phyloP scores from a whole-genome alignment of 1,140 invertebrate species.

The Arion vulgaris region DNA sequence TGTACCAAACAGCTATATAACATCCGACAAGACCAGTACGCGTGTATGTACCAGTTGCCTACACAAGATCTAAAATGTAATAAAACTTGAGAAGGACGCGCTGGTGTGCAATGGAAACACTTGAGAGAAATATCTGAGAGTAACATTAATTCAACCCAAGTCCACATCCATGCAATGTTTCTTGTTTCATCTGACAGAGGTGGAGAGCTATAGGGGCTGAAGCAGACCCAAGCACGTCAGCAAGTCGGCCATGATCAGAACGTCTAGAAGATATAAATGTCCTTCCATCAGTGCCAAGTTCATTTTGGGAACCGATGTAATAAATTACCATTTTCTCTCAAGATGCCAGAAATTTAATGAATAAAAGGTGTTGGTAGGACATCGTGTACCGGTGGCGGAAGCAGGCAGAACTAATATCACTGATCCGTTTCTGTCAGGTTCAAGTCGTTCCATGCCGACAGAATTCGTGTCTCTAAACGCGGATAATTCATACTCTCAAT shows the following conservation, averaged over 20 bases:
- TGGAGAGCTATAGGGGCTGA: background rate
- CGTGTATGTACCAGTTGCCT: too few species aligned
- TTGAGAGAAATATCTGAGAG: background rate
- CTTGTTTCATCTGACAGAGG: background rate
- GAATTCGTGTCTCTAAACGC: background rate
- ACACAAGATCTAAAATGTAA: too few species aligned
- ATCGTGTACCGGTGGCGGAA: background rate
- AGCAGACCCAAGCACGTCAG: background rate
- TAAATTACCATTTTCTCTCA: background rate
- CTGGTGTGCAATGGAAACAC: too few species aligned
- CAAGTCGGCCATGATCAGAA: background rate
- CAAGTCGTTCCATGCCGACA: background rate
- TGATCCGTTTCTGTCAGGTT: background rate
- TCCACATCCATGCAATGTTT: background rate
- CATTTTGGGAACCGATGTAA: background rate
- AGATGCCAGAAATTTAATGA: slow-evolving; percentile 7
- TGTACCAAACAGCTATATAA: too few species aligned
- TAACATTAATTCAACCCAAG: background rate
- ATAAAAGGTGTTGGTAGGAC: background rate
- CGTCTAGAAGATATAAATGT: background rate
- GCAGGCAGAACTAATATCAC: background rate
- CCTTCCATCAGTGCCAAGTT: background rate
- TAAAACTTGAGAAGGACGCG: too few species aligned
- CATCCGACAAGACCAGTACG: too few species aligned
- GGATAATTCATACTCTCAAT: background rate